Conservation (phyloP, 2,797 vertebrate species). For the Characodon lateralis region DNA sequence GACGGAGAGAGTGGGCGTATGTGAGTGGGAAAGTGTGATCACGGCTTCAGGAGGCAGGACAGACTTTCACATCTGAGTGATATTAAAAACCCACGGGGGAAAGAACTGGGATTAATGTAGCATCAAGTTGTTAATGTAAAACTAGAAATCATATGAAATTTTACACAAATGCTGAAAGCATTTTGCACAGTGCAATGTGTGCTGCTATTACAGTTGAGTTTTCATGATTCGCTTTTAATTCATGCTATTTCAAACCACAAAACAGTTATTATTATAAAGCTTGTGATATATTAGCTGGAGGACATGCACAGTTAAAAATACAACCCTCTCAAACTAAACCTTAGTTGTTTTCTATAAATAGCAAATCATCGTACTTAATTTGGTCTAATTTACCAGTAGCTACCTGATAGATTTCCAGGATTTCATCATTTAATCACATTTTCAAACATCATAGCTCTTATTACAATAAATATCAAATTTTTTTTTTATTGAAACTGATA, state of each 20-base stretch:
- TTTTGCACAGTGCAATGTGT: background rate
- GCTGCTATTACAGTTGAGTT: background rate
- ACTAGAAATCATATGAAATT: constrained; percentile 25
- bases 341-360: background rate
- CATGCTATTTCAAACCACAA: too few relatives aligned
- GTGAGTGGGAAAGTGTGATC: constrained; percentile 76
- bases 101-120: constrained; percentile 24
- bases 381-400: background rate
- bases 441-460: background rate
- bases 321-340: too few relatives aligned
- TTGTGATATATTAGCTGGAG: too few relatives aligned
- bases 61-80: constrained; percentile 47
- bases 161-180: constrained; percentile 23
- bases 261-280: too few relatives aligned
- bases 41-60: constrained; percentile 65
- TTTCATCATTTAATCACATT: background rate
- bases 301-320: too few relatives aligned
- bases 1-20: constrained; percentile 63
- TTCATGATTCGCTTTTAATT: background rate
- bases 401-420: background rate
- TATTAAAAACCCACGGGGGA: constrained; percentile 44
- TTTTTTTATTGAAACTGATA: background rate
- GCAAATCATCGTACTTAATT: background rate
- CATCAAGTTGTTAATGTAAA: constrained; percentile 21
- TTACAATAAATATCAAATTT: background rate